Base-by-base conservation (phyloP, 2,888 invertebrate species). In the Branchellion lobata region DNA sequence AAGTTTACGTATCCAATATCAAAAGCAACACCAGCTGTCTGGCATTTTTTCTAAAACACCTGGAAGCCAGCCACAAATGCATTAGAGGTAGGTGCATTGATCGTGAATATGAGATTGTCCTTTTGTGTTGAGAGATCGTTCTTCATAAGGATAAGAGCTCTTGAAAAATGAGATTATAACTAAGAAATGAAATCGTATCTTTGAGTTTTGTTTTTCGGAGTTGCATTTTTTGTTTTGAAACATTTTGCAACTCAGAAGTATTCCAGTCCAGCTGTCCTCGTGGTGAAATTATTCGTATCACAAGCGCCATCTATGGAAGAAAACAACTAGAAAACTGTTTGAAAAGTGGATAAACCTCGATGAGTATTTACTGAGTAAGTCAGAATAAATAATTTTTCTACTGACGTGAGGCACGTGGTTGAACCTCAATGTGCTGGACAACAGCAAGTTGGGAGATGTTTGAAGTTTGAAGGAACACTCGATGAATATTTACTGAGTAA, bases 231-330 rank as follows among this genome's bases (percentile, higher is more conserved):
- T n/a, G 3, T 24, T 24, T 34, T 34, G 65, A 61, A 27, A 65
- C 57, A 65, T 77, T 29, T 65, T 77, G 77, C 65, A 65, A 33
- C 31, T 77, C 77, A 24, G 77, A 77, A 77, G 33, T 77, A 57
- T 77, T 77, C 53, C 61, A 77, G 61, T 65, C 77, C 24, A 65
- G 34, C 18, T 77, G 77, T 34, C 29, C 36, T n/a, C 29, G 24
- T 2, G 24, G 36, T 47, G 73, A 73, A 40, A 36, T 74, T 21
- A 27, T 79, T 8, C n/a, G 31, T 2, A 69, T 79, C 11, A 14
- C 27, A 8, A 47, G 33, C 0, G 79, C 79, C 27, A 53, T 73
- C 18, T 79, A 61, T 61, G 79, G 79, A 47, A 33, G 79, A 40
- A 73, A 51, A 40, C n/a, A 33, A 0, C 29, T 79, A 27, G 79